A percentile compares a stretch with the other conserved stretches of the same genome.
Evolutionary conservation across 2,888 invertebrate genomes (phyloP).

Genomic region (Drepanosiphum platanoidis): DNA sequence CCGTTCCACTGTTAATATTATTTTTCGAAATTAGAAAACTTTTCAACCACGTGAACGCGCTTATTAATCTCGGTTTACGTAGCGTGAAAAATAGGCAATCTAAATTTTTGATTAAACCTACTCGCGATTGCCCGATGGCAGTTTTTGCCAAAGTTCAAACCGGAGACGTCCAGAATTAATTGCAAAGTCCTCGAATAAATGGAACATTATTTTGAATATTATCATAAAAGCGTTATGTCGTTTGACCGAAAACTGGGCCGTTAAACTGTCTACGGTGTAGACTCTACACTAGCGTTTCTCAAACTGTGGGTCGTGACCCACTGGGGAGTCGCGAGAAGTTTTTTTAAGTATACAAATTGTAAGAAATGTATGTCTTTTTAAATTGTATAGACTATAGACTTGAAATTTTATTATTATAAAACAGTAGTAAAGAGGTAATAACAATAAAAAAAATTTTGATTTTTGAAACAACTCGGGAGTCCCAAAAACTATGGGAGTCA

Average conservation of each 20-base stretch:
- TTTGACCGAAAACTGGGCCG: not conserved
- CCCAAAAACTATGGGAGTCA: no score
- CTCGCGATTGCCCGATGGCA: not conserved
- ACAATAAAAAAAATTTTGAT: no score
- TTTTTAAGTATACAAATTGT: no score
- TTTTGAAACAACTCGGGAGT: no score
- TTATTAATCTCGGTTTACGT: not conserved
- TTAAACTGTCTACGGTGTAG: no score
- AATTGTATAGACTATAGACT: no score
- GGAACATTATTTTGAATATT: not conserved
- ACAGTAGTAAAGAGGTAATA: no score
- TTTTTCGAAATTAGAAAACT: slow-evolving; percentile 29
- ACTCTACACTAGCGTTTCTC: no score
- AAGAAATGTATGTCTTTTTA: no score
- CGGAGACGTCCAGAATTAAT: not conserved
- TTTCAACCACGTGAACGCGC: not conserved
- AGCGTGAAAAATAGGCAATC: not conserved
- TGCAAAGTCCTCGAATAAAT: not conserved
- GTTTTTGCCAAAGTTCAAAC: not conserved
- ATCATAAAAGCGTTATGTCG: not conserved
- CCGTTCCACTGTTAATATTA: not conserved
- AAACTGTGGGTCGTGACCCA: no score
- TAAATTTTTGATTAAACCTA: slow-evolving; percentile 17
- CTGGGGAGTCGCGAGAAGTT: no score
- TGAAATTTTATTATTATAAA: no score